Base-by-base conservation (phyloP, 2,888 invertebrate genomes). In the Ferrisia virgata region DNA sequence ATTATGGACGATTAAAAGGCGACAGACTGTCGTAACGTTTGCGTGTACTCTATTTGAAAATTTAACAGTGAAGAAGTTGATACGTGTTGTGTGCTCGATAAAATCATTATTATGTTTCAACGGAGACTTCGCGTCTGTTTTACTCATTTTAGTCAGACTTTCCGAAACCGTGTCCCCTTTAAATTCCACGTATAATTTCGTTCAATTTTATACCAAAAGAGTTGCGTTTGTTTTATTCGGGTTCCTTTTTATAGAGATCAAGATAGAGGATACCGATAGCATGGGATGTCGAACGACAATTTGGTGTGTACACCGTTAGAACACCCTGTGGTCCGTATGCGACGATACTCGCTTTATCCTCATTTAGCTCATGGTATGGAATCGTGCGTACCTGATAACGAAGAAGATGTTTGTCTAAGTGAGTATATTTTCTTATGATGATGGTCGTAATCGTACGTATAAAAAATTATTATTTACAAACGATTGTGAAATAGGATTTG, bases 331-430 rank as follows among this genome's bases (percentile, higher is more conserved):
- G 58, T 76, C 72, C 83, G 83, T 43, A 83, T 83, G 83, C 83
- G 76, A 83, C 83, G 83, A 31, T 83, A 83, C 72, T 83, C 83
- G 43, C 72, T 83, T 72, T 83, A 83, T 47, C 83, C 83, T 40
- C 83, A 83, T 83, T 83, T 83, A 83, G 40, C 83, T 28, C 83
- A 83, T 83, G 83, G 83, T 72, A 83, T 83, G 83, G 83, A 83
- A 40, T 83, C 83, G 43, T 72, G 43, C 31, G 83, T 40, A 6
- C 39, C 83, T 8, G 72, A 83, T 33, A 64, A 40, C 40, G 83
- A 83, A 83, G 83, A 83, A 83, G 69, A 83, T 83, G 83, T 83
- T 18, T 83, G 83, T 28, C 28, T 83, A 47, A 83, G 83, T 83
- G 40, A 83, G 83, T 83, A 28, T 25, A 43, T 3, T 0, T n/a